These are phyloP conservation scores for Himalopsyche phryganea DNA, from an alignment of 1,140 invertebrate genomes.

Conservation along the genomic window DNA sequence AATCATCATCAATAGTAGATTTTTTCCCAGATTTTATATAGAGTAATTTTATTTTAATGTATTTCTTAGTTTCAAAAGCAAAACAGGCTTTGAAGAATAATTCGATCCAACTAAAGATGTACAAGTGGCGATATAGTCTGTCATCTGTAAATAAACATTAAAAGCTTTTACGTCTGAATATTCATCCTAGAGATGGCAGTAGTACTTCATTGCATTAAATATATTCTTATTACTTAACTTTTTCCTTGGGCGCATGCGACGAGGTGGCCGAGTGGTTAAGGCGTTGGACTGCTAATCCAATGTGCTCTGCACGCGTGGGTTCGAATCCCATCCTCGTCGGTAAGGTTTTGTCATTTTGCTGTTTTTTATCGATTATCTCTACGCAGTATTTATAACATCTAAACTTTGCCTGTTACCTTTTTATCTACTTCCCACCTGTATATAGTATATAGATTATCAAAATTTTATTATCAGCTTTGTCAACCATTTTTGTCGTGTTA, in stretches of 20 bases:
- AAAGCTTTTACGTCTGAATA: too few species aligned
- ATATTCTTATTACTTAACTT: not conserved
- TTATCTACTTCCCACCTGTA: not conserved
- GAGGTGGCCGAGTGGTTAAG: constrained; percentile 87
- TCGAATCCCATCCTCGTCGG: constrained; percentile 84
- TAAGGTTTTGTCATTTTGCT: constrained; percentile 26
- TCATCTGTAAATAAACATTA: too few species aligned
- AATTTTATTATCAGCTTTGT: constrained; percentile 7
- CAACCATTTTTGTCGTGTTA: not conserved
- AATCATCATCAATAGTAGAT: too few species aligned
- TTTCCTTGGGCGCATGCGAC: constrained; percentile 47
- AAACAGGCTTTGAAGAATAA: too few species aligned
- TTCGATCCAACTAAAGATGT: too few species aligned
- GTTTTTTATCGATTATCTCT: not conserved
- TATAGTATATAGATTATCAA: not conserved
- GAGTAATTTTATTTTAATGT: too few species aligned
- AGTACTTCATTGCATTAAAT: not conserved
- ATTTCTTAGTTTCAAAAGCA: too few species aligned
- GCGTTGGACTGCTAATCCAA: constrained; percentile 79
- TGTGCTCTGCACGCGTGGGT: constrained; percentile 75
- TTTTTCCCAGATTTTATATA: too few species aligned
- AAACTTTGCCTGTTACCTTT: not conserved
- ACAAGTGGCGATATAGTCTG: too few species aligned
- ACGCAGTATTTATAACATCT: not conserved
- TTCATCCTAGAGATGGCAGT: constrained; percentile 6